These are phyloP conservation scores for Bombus terrestris DNA, from an alignment of 1,140 invertebrate genomes.

Conservation along the genomic window DNA sequence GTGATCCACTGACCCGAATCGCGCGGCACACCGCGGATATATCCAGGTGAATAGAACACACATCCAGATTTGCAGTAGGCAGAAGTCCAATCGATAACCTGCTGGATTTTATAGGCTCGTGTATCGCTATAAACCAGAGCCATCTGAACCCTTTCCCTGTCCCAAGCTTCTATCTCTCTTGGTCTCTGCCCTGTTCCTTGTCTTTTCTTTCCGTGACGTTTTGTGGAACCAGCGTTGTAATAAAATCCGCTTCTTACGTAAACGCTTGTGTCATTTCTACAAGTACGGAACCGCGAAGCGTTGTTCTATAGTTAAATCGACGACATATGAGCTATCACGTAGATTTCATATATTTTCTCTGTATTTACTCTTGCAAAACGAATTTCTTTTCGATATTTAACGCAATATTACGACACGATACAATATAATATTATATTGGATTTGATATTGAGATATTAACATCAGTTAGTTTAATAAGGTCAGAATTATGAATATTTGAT, in stretches of 20 bases:
- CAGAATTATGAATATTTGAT: too few relatives aligned
- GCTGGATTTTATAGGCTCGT: conserved; percentile 71
- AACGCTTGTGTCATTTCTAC: conserved; percentile 3
- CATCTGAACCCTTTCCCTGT: not conserved
- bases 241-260: conserved; percentile 37
- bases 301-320: not conserved
- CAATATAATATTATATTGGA: too few relatives aligned
- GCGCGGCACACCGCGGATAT: conserved; percentile 56
- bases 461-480: too few relatives aligned
- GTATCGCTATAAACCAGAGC: conserved; percentile 45
- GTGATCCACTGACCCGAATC: conserved; percentile 81
- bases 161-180: not conserved
- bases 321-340: not conserved
- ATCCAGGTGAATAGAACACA: conserved; percentile 74
- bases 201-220: too few relatives aligned
- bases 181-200: not conserved
- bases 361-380: not conserved
- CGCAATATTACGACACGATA: too few relatives aligned
- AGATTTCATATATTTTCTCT: not conserved
- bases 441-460: too few relatives aligned
- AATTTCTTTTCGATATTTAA: not conserved
- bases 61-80: conserved; percentile 79
- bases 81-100: conserved; percentile 78
- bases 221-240: not conserved
- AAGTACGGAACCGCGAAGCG: not conserved